Conservation (phyloP, 2,888 invertebrate species). For the Lucinisca nassula region DNA sequence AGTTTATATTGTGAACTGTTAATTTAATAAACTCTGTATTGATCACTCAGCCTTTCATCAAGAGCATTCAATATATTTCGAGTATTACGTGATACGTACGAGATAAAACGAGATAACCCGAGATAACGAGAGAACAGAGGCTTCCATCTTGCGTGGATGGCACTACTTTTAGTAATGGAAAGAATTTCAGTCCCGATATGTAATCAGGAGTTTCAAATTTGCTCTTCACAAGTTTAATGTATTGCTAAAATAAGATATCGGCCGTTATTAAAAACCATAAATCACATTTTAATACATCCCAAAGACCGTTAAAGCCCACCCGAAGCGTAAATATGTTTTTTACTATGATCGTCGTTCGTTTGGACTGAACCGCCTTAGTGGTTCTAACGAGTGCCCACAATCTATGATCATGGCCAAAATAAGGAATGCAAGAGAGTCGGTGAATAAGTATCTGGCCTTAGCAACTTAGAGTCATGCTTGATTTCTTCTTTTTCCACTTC, state of each 20-base stretch:
- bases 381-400: too few species aligned
- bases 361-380: too few species aligned
- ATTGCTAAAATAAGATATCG: conserved; percentile 25
- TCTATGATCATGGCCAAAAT: too few species aligned
- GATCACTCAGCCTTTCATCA: neutral
- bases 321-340: too few species aligned
- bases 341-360: too few species aligned
- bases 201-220: conserved; percentile 15
- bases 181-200: conserved; percentile 22
- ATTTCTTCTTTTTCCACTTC: too few species aligned
- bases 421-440: too few species aligned
- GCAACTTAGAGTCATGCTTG: too few species aligned
- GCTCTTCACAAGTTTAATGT: conserved; percentile 16
- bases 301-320: neutral
- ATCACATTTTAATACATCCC: neutral
- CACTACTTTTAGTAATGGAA: conserved; percentile 18
- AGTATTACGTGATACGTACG: conserved; percentile 9
- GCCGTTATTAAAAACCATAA: conserved; percentile 12
- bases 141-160: neutral
- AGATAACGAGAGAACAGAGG: conserved; percentile 5
- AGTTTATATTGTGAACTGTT: conserved; percentile 19
- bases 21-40: conserved; percentile 29
- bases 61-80: conserved; percentile 11
- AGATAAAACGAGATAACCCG: conserved; percentile 9
- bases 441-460: too few species aligned